These are phyloP conservation scores for Agrotis segetum DNA, from an alignment of 2,888 invertebrate species.

Conservation along the genomic window DNA sequence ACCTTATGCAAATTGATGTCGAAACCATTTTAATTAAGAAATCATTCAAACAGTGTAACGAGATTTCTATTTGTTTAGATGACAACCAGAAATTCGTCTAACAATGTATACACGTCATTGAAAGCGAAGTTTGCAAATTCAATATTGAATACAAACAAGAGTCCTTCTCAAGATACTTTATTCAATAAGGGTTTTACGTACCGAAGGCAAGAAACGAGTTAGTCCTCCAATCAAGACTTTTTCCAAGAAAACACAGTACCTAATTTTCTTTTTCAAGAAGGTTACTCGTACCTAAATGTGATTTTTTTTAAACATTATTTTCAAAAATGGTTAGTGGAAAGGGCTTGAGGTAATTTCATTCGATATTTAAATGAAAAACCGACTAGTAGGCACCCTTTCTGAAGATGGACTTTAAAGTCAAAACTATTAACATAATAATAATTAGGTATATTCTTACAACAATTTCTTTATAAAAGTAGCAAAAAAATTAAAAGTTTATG, in stretches of 20 bases:
- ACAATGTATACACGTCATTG: conserved; percentile 22
- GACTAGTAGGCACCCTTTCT: no score
- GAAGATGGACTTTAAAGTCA: no score
- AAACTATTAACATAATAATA: background rate
- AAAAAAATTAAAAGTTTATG: background rate
- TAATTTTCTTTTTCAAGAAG: no score
- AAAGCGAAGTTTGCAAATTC: conserved; percentile 44
- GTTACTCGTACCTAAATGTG: no score
- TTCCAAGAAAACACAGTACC: conserved; percentile 6
- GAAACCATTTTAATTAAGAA: conserved; percentile 40
- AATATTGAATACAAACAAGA: conserved; percentile 46
- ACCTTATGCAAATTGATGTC: conserved; percentile 22
- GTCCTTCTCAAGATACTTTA: conserved; percentile 28
- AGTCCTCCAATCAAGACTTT: conserved; percentile 11
- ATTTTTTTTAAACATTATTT: no score
- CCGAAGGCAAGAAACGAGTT: background rate
- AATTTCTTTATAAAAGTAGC: background rate
- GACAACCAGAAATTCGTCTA: conserved; percentile 13
- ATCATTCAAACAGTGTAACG: conserved; percentile 20
- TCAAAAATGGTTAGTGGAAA: no score
- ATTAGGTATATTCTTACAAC: background rate
- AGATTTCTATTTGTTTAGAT: conserved; percentile 31
- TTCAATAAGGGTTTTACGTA: conserved; percentile 28
- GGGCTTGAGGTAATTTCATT: background rate
- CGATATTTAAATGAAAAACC: conserved; percentile 6